Evolutionary conservation across 2,888 invertebrate genomes (phyloP).

Genomic region (Parnassius glacialis): DNA sequence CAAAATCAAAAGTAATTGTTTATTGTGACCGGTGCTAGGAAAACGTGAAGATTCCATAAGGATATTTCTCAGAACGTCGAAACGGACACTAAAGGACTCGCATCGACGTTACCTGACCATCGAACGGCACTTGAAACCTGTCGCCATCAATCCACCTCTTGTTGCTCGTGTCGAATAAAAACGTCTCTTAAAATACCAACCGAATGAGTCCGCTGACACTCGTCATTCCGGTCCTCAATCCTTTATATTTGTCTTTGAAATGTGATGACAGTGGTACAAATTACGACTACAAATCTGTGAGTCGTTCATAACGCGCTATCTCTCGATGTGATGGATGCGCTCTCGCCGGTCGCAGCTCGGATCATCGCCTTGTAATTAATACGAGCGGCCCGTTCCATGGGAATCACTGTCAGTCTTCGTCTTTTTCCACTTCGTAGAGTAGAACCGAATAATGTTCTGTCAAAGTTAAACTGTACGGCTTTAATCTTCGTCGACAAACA

Average conservation of each 20-base stretch:
- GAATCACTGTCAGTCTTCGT: slow-evolving; percentile 71
- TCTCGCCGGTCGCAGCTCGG: slow-evolving; percentile 46
- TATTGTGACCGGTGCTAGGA: slow-evolving; percentile 46
- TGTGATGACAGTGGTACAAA: slow-evolving; percentile 82
- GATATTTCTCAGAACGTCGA: slow-evolving; percentile 73
- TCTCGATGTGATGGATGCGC: slow-evolving; percentile 52
- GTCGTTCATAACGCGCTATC: slow-evolving; percentile 77
- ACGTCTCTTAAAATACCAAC: slow-evolving; percentile 77
- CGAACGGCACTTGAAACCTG: slow-evolving; percentile 78
- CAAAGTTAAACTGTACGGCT: slow-evolving; percentile 33
- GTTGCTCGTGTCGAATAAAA: slow-evolving; percentile 77
- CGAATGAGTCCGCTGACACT: slow-evolving; percentile 74
- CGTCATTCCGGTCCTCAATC: slow-evolving; percentile 78
- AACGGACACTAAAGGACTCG: slow-evolving; percentile 64
- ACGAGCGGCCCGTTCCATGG: slow-evolving; percentile 62
- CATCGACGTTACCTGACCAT: slow-evolving; percentile 62
- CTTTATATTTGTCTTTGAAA: slow-evolving; percentile 82
- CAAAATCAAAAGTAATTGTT: slow-evolving; percentile 27
- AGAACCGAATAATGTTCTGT: slow-evolving; percentile 61
- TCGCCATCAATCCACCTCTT: slow-evolving; percentile 80
- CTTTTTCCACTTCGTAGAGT: slow-evolving; percentile 63
- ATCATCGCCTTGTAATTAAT: slow-evolving; percentile 77
- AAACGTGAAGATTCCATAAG: slow-evolving; percentile 63
- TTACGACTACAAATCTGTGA: slow-evolving; percentile 79
- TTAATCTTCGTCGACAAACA: slow-evolving; percentile 39